phyloP scores from a whole-genome alignment of 1,140 invertebrate genomes.

The Meloidogyne floridensis region DNA sequence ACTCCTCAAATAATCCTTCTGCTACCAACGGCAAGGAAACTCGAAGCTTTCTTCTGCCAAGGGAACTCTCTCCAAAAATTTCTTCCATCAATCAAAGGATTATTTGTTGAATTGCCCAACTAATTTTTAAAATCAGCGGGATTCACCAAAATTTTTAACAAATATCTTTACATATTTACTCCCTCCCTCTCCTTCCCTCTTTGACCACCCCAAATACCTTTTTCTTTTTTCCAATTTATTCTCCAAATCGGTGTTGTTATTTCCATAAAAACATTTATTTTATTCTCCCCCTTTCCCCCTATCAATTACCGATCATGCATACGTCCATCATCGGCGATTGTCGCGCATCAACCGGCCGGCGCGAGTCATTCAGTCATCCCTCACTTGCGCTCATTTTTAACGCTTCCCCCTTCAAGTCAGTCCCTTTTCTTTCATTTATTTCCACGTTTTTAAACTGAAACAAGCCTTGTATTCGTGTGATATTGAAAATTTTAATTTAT shows the following conservation, averaged over 20 bases:
- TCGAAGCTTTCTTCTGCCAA: too few species aligned
- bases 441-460: not conserved
- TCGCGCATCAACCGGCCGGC: conserved; percentile 4
- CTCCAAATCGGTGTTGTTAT: not conserved
- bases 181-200: too few species aligned
- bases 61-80: too few species aligned
- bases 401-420: not conserved
- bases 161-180: too few species aligned
- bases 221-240: not conserved
- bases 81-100: too few species aligned
- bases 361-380: conserved; percentile 1
- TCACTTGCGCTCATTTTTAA: not conserved
- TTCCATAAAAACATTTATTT: conserved; percentile 3
- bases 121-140: too few species aligned
- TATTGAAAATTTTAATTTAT: not conserved
- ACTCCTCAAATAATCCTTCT: too few species aligned
- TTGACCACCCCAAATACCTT: not conserved
- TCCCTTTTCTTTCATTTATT: not conserved
- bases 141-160: too few species aligned
- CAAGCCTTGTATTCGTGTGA: not conserved
- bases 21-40: too few species aligned
- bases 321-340: not conserved
- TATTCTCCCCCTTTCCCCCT: not conserved
- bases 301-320: conserved; percentile 9
- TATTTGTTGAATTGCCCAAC: too few species aligned